phyloP scores from a whole-genome alignment of 1,140 invertebrate genomes.

The Drosophila miranda region DNA sequence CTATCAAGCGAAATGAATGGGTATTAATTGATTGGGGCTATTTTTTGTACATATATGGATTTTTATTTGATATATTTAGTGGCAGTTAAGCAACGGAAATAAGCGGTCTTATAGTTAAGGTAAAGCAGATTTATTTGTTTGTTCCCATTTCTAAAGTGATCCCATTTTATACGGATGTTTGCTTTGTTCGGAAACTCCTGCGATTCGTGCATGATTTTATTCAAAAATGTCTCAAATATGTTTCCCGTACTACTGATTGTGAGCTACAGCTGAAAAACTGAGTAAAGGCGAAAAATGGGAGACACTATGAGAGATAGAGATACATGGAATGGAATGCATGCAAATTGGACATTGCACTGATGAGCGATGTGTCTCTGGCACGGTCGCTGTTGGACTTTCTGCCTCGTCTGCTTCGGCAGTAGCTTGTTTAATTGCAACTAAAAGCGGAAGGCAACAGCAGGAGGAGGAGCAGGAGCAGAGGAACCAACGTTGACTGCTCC shows the following conservation, averaged over 20 bases:
- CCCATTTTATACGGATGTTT: no score
- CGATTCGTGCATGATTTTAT: not conserved
- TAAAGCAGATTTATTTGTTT: no score
- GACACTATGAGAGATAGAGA: slow-evolving; percentile 4
- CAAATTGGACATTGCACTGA: slow-evolving; percentile 70
- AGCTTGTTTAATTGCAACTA: slow-evolving; percentile 79
- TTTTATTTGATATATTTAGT: no score
- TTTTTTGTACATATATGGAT: not conserved
- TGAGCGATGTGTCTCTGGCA: slow-evolving; percentile 59
- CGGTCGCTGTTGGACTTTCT: slow-evolving; percentile 13
- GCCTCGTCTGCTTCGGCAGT: slow-evolving; percentile 47
- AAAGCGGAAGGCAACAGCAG: slow-evolving; percentile 53
- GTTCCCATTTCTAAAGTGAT: no score
- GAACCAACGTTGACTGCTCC: slow-evolving; percentile 51
- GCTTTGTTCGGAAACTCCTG: not conserved
- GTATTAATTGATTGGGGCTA: not conserved
- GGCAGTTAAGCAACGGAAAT: no score
- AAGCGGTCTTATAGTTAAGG: no score
- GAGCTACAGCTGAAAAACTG: not conserved
- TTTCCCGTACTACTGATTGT: slow-evolving; percentile 15
- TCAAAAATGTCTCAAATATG: slow-evolving; percentile 11
- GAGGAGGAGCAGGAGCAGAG: not conserved
- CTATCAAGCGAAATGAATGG: not conserved
- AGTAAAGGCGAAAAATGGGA: slow-evolving; percentile 1
- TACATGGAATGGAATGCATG: slow-evolving; percentile 27